These are phyloP conservation scores for Corythucha ciliata DNA, from an alignment of 2,888 invertebrate species.

Conservation along the genomic window DNA sequence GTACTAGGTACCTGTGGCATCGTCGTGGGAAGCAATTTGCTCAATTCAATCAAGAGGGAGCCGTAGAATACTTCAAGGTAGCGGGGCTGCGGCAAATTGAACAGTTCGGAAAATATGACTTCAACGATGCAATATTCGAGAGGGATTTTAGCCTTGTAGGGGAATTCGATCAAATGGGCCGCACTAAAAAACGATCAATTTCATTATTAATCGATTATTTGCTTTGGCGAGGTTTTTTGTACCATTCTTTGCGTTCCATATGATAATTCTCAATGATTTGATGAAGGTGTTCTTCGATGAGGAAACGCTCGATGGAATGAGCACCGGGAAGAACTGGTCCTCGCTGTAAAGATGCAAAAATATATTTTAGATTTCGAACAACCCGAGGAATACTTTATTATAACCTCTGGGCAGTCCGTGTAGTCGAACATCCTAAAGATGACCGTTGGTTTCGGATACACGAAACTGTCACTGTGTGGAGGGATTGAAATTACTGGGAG, in stretches of 20 bases:
- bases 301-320: conserved; percentile 92
- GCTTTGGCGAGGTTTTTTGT: conserved; percentile 32
- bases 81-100: conserved; percentile 81
- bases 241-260: conserved; percentile 87
- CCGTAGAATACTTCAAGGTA: conserved; percentile 90
- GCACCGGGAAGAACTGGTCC: conserved; percentile 81
- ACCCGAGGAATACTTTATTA: not conserved
- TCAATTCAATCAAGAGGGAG: conserved; percentile 89
- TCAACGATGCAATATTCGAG: conserved; percentile 97
- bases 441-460: conserved; percentile 90
- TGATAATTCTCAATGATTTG: conserved; percentile 84
- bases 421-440: conserved; percentile 97
- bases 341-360: conserved; percentile 35
- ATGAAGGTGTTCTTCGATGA: conserved; percentile 94
- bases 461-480: conserved; percentile 79
- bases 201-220: not conserved
- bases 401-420: conserved; percentile 89
- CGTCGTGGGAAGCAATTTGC: conserved; percentile 90
- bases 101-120: conserved; percentile 88
- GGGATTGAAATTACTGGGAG: conserved; percentile 85
- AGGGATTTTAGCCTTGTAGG: conserved; percentile 87
- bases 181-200: conserved; percentile 53
- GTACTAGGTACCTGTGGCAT: conserved; percentile 94
- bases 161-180: conserved; percentile 80
- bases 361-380: not conserved